Evolutionary conservation across 2,888 invertebrate species (phyloP), one percentile per base, ranked within the genome.

Genomic region (Ophonus ardosiacus): DNA sequence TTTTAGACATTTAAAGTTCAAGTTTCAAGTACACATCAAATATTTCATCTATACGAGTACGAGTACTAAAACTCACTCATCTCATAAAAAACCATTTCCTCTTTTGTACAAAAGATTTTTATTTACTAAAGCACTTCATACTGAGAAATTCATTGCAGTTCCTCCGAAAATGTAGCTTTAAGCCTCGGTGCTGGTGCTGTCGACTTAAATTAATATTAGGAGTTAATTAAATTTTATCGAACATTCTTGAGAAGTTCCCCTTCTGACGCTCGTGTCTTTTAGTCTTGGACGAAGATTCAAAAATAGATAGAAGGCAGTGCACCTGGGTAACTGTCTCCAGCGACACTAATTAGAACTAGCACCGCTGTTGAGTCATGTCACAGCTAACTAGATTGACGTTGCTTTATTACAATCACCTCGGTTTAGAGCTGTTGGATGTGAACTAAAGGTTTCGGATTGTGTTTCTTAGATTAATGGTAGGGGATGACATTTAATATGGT

Each of bases 191-290:
- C 79, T 79, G 18, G 21, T 38, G 78, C 79, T 79, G 79, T 61
- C 79, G 18, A 18, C 38, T 61, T 79, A 59, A 79, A 79, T 79
- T 79, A 79, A 79, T 79, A 79, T 61, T 61, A 59, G 61, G 59
- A 79, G 61, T 79, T 79, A 79, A 79, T 79, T 79, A 79, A 79
- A 79, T 79, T 79, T 79, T 61, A 78, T 59, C 78, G 78, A 78
- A 78, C 57, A 78, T 78, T 78, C 78, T 59, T 78, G 57, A n/a
- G 57, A 13, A 59, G 57, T 57, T 78, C 43, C 61, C 79, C 79
- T 59, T 51, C 56, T 59, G 56, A 24, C 18, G 56, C n/a, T n/a
- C 18, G 61, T 61, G 17, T 38, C 79, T 15, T n/a, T 15, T 40
- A 71, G 71, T 13, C 57, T 78, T 18, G 40, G 38, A 17, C 57